phyloP scores from a whole-genome alignment of 2,888 invertebrate species.

The Gerris lacustris region DNA sequence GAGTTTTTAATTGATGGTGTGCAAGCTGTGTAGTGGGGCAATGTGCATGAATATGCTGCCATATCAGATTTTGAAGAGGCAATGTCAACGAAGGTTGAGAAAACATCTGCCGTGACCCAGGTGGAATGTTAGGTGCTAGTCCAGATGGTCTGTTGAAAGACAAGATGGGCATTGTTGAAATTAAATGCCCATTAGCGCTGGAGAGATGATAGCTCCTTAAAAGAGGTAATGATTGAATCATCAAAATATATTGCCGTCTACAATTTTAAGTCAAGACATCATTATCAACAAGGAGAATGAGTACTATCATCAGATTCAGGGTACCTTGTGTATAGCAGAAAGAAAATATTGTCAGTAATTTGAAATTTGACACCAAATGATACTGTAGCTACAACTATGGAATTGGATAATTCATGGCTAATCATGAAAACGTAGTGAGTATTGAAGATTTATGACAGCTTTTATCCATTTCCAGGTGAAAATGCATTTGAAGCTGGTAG shows the following conservation, averaged over 20 bases:
- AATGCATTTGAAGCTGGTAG: too few relatives aligned
- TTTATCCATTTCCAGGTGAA: too few relatives aligned
- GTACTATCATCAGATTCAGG: neutral
- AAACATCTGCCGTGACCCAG: neutral
- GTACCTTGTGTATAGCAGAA: neutral
- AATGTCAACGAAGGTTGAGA: neutral
- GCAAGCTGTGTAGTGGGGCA: neutral
- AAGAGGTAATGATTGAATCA: neutral
- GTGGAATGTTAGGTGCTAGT: neutral
- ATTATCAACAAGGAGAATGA: neutral
- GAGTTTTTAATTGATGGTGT: too few relatives aligned
- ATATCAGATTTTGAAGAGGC: neutral
- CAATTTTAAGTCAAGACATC: neutral
- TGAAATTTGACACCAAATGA: too few relatives aligned
- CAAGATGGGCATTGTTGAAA: neutral
- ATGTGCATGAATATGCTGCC: neutral
- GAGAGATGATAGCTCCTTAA: neutral
- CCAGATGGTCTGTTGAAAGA: neutral
- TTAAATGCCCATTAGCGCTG: neutral
- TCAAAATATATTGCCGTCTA: neutral
- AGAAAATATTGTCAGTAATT: too few relatives aligned
- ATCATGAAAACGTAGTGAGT: neutral
- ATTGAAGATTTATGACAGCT: neutral
- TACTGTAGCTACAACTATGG: too few relatives aligned
- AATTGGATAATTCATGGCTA: too few relatives aligned